Evolutionary conservation across 64 coral and sea anemone species (phyloP).

Genomic region (Hydrozoanthus tunicans): DNA sequence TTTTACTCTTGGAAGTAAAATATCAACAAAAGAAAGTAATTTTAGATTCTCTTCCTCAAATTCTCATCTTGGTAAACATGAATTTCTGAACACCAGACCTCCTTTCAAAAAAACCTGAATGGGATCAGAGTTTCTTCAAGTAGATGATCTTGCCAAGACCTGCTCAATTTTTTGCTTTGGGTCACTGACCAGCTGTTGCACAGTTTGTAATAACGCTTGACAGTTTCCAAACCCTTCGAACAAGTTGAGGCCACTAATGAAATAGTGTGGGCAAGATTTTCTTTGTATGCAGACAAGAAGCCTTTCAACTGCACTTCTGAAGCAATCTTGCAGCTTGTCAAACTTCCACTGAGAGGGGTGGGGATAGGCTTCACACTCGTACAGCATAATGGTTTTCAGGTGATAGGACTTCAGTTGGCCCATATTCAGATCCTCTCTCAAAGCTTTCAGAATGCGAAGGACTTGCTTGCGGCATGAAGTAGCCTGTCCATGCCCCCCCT

Average conservation of each 20-base stretch:
- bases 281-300: constrained; percentile 22
- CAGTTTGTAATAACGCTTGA: not conserved
- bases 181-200: not conserved
- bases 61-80: too few relatives aligned
- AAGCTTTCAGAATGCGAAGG: constrained; percentile 73
- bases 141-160: not conserved
- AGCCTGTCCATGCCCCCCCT: constrained; percentile 26
- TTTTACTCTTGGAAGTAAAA: too few relatives aligned
- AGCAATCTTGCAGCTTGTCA: constrained; percentile 13
- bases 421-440: constrained; percentile 48
- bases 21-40: too few relatives aligned
- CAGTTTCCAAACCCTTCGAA: constrained; percentile 62
- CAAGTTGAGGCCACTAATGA: constrained; percentile 67
- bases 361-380: constrained; percentile 55
- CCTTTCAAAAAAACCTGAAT: too few relatives aligned
- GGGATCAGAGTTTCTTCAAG: too few relatives aligned
- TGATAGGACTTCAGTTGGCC: constrained; percentile 67
- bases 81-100: too few relatives aligned
- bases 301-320: constrained; percentile 40
- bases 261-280: constrained; percentile 66
- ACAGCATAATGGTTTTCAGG: constrained; percentile 74
- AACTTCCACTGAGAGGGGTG: not conserved
- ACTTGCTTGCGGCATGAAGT: constrained; percentile 63
- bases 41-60: too few relatives aligned
- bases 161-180: constrained; percentile 1